Percentiles rank a stretch among this genome's conserved stretches.
These are phyloP conservation scores for Itoplectis maculator DNA, from an alignment of 2,888 invertebrate species.

Conservation along the genomic window DNA sequence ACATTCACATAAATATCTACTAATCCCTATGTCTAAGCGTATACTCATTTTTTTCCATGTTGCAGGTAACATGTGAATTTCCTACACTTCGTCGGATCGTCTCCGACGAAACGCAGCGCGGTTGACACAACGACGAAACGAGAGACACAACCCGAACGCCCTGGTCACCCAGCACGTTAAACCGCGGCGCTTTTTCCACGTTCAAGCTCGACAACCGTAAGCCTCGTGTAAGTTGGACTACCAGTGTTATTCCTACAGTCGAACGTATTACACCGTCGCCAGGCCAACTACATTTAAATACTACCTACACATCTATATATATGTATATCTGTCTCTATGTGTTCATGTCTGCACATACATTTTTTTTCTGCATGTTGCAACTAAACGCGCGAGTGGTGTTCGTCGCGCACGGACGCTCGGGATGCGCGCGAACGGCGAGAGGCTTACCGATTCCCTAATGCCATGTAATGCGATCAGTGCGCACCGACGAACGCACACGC, in stretches of 20 bases:
- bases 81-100: too few species aligned
- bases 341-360: too few species aligned
- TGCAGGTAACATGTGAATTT: too few species aligned
- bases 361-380: not conserved
- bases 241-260: constrained; percentile 63
- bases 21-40: too few species aligned
- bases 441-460: constrained; percentile 83
- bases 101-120: not conserved
- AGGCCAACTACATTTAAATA: not conserved
- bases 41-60: too few species aligned
- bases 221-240: constrained; percentile 76
- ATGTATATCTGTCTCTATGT: not conserved
- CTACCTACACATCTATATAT: not conserved
- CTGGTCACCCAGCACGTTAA: constrained; percentile 43
- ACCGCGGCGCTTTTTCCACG: constrained; percentile 63
- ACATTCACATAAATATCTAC: too few species aligned
- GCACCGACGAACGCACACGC: constrained; percentile 70
- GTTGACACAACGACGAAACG: constrained; percentile 11
- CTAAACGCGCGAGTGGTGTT: constrained; percentile 73
- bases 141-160: too few species aligned
- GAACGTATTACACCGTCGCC: constrained; percentile 11
- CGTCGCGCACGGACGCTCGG: constrained; percentile 68
- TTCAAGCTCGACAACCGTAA: constrained; percentile 71
- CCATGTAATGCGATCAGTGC: constrained; percentile 84
- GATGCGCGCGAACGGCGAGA: constrained; percentile 70